These are phyloP conservation scores for Phengaris alcon DNA, from an alignment of 2,888 invertebrate genomes.

Conservation along the genomic window DNA sequence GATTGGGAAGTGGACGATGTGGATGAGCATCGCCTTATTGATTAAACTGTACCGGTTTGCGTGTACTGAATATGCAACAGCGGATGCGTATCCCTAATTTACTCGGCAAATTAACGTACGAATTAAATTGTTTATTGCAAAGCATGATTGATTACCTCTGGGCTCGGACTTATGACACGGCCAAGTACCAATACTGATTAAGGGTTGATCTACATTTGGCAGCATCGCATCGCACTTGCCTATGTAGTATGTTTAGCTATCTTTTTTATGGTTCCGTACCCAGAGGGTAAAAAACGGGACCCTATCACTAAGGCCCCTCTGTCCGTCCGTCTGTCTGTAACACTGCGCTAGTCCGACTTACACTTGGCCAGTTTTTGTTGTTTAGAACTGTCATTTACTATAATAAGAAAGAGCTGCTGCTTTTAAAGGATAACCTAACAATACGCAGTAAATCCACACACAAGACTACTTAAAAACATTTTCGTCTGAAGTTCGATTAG, in stretches of 20 bases:
- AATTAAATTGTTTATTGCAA: neutral
- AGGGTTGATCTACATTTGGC: too few relatives aligned
- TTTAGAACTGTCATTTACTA: neutral
- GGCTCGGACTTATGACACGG: neutral
- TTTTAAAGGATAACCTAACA: neutral
- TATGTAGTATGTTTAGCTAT: too few relatives aligned
- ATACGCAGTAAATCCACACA: neutral
- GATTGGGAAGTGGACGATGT: conserved; percentile 17
- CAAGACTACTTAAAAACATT: neutral
- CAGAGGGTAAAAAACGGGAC: too few relatives aligned
- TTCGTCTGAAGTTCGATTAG: neutral
- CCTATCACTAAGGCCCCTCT: too few relatives aligned
- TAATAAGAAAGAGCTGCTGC: neutral
- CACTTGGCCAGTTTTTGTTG: neutral
- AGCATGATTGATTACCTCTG: neutral
- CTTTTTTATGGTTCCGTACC: too few relatives aligned
- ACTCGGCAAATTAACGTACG: conserved; percentile 9
- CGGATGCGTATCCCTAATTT: conserved; percentile 23
- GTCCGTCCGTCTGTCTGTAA: too few relatives aligned
- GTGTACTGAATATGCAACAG: conserved; percentile 14
- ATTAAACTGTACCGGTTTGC: conserved; percentile 7
- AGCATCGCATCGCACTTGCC: too few relatives aligned
- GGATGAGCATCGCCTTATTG: conserved; percentile 1
- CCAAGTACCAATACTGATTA: too few relatives aligned
- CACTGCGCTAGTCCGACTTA: too few relatives aligned